These are phyloP conservation scores for Petrocephalus sullivani DNA, from an alignment of 2,797 vertebrate genomes.

Conservation along the genomic window DNA sequence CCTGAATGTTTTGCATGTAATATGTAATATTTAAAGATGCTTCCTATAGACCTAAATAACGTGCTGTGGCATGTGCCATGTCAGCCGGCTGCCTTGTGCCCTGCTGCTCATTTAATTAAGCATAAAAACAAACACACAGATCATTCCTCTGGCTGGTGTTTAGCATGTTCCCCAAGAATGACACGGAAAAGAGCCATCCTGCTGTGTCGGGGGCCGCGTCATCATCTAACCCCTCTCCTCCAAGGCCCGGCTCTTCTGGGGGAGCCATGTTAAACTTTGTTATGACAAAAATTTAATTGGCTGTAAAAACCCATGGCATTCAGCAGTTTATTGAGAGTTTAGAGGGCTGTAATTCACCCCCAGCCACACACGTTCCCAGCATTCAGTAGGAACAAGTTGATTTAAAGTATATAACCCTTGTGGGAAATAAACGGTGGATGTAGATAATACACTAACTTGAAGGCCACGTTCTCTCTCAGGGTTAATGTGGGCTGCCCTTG, in stretches of 20 bases:
- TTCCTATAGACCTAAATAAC: neutral
- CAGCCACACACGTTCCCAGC: neutral
- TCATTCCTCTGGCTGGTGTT: neutral
- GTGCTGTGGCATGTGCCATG: neutral
- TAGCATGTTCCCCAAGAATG: neutral
- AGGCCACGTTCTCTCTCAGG: slow-evolving; percentile 7
- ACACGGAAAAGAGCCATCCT: neutral
- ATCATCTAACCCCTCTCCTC: slow-evolving; percentile 13
- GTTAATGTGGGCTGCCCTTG: neutral
- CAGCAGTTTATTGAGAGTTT: slow-evolving; percentile 12
- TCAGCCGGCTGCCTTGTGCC: neutral
- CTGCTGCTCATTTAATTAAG: neutral
- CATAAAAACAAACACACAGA: neutral
- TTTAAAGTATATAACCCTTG: slow-evolving; percentile 13
- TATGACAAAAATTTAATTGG: slow-evolving; percentile 29
- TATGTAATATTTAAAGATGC: neutral
- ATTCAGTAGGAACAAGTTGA: slow-evolving; percentile 17
- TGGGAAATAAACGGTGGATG: slow-evolving; percentile 16
- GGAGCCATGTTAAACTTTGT: slow-evolving; percentile 12
- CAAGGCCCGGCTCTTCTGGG: neutral
- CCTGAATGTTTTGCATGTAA: neutral
- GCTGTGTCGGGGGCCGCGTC: neutral
- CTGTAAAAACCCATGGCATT: slow-evolving; percentile 21
- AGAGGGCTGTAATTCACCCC: slow-evolving; percentile 16
- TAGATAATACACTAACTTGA: neutral